Base-by-base conservation (phyloP, 1,140 invertebrate genomes). In the Hirudo medicinalis region DNA sequence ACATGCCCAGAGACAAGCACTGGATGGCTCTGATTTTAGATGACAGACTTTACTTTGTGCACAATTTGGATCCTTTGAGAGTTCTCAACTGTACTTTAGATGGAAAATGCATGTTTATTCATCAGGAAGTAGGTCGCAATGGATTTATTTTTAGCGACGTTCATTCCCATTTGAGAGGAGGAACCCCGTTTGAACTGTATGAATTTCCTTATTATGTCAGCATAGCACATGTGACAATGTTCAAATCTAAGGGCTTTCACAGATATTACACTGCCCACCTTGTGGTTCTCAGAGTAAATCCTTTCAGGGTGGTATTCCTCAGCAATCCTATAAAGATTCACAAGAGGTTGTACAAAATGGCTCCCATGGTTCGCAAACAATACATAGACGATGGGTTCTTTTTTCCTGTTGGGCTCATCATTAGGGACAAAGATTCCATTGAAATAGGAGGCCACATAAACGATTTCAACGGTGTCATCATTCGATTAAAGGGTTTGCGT, bases 1-100 rank as follows among this genome's bases (percentile, higher is more conserved):
- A 72, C 54, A 75, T 75, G 74, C 71, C 74, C 22, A 68, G 75
- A 55, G 75, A 75, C 72, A 75, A 75, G 40, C 75, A 75, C 70
- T 75, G 75, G 75, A 70, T 71, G 71, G 74, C 75, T 17, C 29
- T 74, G 40, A 54, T 71, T 25, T 36, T 75, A n/a, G 25, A 57
- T 54, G 73, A 70, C 6, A 22, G 69, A 57, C 60, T 75, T 19
- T 75, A 71, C 63, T 75, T 75, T 60, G 74, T 75, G 19, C 71
- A 75, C 55, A 75, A 75, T 53, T 55, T 75, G 19, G 75, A 76
- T 54, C 75, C 75, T 19, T 57, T 76, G 40, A 55, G 74, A 25
- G 71, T 76, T n/a, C 55, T 76, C 43, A 53, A 72, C 9, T 76
- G 75, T 55, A 25, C 40, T 19, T 32, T 70, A 17, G 57, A 66